These are phyloP conservation scores for Bombus breviceps DNA, from an alignment of 1,140 invertebrate genomes.

Conservation along the genomic window DNA sequence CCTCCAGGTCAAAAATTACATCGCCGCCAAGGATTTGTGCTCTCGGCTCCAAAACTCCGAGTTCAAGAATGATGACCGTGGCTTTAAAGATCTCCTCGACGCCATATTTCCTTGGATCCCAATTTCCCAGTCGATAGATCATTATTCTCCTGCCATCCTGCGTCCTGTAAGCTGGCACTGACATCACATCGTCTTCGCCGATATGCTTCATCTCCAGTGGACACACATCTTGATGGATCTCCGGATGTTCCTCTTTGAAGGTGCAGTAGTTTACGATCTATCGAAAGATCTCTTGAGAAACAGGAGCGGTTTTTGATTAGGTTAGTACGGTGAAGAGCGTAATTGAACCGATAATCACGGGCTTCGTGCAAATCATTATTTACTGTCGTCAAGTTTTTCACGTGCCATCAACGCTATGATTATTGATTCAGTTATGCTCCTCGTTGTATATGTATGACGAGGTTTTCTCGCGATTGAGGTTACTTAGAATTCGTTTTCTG, in stretches of 20 bases:
- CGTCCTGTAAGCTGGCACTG: constrained; percentile 89
- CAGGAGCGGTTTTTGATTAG: constrained; percentile 42
- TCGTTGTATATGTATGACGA: not conserved
- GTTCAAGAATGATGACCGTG: constrained; percentile 87
- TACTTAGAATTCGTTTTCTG: not conserved
- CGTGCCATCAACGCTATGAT: not conserved
- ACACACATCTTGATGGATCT: constrained; percentile 86
- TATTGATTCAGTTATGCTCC: not conserved
- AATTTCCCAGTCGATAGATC: constrained; percentile 88
- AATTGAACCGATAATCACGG: not conserved
- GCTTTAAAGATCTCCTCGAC: constrained; percentile 89
- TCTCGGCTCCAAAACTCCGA: constrained; percentile 88
- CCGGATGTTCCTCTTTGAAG: constrained; percentile 89
- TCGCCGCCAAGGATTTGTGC: constrained; percentile 90
- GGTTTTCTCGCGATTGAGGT: not conserved
- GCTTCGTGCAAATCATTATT: not conserved
- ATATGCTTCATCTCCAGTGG: constrained; percentile 86
- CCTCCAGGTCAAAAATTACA: constrained; percentile 89
- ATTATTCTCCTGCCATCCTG: constrained; percentile 87
- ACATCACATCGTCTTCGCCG: constrained; percentile 88
- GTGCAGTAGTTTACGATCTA: constrained; percentile 90
- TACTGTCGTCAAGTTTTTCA: too few species aligned
- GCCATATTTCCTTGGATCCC: constrained; percentile 87
- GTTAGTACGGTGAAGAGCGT: not conserved
- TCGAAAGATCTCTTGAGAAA: constrained; percentile 60